Base-by-base conservation (phyloP, 30 jellyfish, hydroid and myxozoan genomes). In the Rhopilema esculentum region DNA sequence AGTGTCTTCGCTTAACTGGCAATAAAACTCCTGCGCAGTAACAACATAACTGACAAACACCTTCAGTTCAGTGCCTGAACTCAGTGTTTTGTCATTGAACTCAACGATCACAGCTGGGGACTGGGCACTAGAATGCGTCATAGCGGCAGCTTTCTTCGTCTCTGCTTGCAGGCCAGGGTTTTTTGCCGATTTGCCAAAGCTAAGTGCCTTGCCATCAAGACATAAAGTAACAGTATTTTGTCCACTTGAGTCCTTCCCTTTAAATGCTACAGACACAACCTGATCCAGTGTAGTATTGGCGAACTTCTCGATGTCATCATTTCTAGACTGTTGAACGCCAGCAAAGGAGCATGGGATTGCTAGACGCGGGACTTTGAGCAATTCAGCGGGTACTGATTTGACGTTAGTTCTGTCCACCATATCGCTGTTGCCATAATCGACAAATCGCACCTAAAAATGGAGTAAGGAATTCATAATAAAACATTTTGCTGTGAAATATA, bases 101-200 rank as follows among this genome's bases (percentile, higher is more conserved):
- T 83, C 91, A n/a, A 83, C 85, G 8, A 83, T 83, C n/a, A 83
- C 91, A 18, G 84, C 91, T 0, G 91, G 91, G 20, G 91, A 83
- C 40, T 49, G 69, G 0, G 27, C 68, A 23, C 48, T 26, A 27
- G 85, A 74, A 27, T 23, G 18, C 20, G 53, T 25, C 17, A 66
- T 21, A 6, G 77, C 77, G 69, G 78, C 84, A 15, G 80, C 49
- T 23, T 29, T 82, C 27, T 48, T 50, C 66, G 51, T 73, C 51
- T 27, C 75, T 32, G 72, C 91, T 21, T n/a, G 33, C 21, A 79
- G 50, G 24, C 75, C 86, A 0, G 89, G 89, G 48, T 32, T 57
- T 16, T 67, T 81, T 25, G 22, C 69, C 16, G 85, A 77, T 49
- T 22, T 49, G 15, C 57, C 66, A 32, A 83, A 83, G 33, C 9